A percentile compares a stretch with the other conserved stretches of the same genome.
phyloP scores from a whole-genome alignment of 1,140 invertebrate species.

The Eueides isabella region DNA sequence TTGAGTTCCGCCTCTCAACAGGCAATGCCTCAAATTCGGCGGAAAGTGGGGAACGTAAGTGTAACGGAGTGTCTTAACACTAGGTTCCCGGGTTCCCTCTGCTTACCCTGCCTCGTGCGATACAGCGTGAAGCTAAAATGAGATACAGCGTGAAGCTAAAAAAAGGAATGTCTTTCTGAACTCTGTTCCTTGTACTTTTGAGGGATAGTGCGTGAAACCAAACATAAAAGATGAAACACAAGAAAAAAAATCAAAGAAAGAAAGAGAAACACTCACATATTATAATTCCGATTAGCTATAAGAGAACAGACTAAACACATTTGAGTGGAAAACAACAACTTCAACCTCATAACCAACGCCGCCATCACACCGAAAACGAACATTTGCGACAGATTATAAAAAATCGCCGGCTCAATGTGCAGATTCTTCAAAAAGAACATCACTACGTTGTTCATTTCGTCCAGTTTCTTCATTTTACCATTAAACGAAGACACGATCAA shows the following conservation, averaged over 20 bases:
- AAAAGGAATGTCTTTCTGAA: no score
- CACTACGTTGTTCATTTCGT: constrained; percentile 30
- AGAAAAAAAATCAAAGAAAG: not conserved
- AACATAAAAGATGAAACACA: not conserved
- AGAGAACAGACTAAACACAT: constrained; percentile 88
- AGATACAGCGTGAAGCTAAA: no score
- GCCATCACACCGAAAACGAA: constrained; percentile 89
- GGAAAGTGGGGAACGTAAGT: no score
- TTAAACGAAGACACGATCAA: not conserved
- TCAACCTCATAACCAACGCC: constrained; percentile 91
- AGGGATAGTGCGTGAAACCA: no score
- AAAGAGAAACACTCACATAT: constrained; percentile 61
- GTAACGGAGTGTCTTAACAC: no score
- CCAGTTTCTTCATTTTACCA: constrained; percentile 1
- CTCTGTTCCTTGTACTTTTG: no score
- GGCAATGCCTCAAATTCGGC: no score
- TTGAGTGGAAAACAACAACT: constrained; percentile 92
- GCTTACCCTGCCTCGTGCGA: no score
- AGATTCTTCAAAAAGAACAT: constrained; percentile 51
- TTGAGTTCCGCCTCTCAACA: no score
- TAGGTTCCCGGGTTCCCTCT: no score
- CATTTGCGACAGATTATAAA: constrained; percentile 88
- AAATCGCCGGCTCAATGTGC: constrained; percentile 83
- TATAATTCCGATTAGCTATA: constrained; percentile 74
- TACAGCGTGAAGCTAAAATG: no score